phyloP scores from a whole-genome alignment of 2,113 vertebrate species.

The Myanophis thanlyinensis region DNA sequence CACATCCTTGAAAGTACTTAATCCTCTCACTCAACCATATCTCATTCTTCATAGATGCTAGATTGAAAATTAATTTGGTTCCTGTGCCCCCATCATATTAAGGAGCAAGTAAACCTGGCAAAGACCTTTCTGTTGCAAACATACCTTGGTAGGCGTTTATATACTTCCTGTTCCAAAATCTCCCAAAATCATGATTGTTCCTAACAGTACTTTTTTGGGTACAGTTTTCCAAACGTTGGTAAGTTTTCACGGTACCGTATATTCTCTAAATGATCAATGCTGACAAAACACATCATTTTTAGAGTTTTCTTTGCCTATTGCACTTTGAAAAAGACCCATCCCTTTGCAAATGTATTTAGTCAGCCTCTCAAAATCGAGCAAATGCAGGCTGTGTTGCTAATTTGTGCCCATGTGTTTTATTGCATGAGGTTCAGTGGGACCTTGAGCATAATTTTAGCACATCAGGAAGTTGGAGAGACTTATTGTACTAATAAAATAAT shows the following conservation, averaged over 20 bases:
- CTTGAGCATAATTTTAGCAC: background rate
- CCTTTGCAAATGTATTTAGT: conserved; percentile 24
- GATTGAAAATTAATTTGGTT: background rate
- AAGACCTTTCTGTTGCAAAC: background rate
- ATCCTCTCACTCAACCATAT: too few species aligned
- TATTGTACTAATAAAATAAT: conserved; percentile 36
- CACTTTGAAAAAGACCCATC: conserved; percentile 21
- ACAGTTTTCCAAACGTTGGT: background rate
- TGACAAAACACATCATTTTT: background rate
- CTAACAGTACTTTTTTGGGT: background rate
- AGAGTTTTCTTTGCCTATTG: conserved; percentile 9
- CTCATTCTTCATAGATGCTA: background rate
- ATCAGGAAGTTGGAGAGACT: conserved; percentile 3
- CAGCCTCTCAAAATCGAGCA: background rate
- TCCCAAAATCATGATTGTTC: background rate
- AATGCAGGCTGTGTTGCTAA: conserved; percentile 15
- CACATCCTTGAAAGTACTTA: background rate
- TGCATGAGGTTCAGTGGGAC: background rate
- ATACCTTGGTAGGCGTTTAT: background rate
- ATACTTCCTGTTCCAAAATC: background rate
- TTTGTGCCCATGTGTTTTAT: conserved; percentile 35
- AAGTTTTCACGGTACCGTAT: conserved; percentile 3
- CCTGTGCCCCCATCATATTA: too few species aligned
- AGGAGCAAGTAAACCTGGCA: background rate
- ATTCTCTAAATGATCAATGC: conserved; percentile 8